These are phyloP conservation scores for Oikopleura vanhoeffeni DNA, from an alignment of 23 tunicate genomes.

Conservation along the genomic window DNA sequence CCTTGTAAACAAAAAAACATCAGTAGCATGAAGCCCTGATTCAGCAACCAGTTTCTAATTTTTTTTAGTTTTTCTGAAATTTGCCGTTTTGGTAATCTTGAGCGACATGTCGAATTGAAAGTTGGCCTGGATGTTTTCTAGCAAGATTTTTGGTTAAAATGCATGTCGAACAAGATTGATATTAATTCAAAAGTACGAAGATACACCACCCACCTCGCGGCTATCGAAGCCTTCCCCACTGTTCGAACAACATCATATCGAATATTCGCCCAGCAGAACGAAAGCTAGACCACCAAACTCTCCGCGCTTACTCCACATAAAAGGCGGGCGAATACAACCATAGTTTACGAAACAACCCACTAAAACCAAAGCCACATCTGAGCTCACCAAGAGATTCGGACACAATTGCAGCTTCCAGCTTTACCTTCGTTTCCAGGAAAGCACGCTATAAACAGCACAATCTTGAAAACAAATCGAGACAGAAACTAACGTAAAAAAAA, in stretches of 20 bases:
- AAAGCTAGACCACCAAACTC: no score
- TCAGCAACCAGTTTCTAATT: neutral
- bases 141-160: conserved; percentile 18
- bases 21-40: neutral
- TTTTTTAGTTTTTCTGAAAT: neutral
- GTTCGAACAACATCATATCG: no score
- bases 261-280: no score
- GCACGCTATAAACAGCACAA: conserved; percentile 62
- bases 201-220: no score
- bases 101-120: conserved; percentile 27
- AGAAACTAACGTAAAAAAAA: neutral
- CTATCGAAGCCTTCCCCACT: no score
- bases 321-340: no score
- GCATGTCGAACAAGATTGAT: conserved; percentile 30
- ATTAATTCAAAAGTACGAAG: no score
- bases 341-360: no score
- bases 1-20: neutral
- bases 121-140: conserved; percentile 46
- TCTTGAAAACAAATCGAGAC: neutral
- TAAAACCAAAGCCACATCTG: no score
- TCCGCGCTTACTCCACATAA: no score
- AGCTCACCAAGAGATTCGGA: neutral
- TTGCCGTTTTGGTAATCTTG: conserved; percentile 41
- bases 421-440: conserved; percentile 20
- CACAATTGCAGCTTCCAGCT: neutral